A percentile compares a stretch with the other conserved stretches of the same genome.
Conservation (phyloP, 2,113 vertebrate genomes). For the Bombycilla garrulus region DNA sequence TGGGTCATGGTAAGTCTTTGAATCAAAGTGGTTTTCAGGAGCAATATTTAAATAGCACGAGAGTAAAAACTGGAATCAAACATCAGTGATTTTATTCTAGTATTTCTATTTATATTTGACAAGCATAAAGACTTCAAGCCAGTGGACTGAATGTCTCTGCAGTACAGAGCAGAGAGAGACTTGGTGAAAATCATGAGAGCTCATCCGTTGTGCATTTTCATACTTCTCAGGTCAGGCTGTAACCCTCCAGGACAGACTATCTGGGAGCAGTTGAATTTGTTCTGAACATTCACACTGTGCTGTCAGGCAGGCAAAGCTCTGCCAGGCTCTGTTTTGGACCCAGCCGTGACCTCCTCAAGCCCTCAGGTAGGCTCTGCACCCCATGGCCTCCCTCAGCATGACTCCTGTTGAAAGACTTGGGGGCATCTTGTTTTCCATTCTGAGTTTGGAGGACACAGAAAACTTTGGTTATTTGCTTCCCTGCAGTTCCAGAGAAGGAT, state of each 20-base stretch:
- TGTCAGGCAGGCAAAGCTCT: background rate
- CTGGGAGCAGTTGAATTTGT: background rate
- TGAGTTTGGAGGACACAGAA: background rate
- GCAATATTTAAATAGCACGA: background rate
- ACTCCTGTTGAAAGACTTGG: background rate
- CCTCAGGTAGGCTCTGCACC: background rate
- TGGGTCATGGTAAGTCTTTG: background rate
- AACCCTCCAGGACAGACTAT: background rate
- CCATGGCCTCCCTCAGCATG: background rate
- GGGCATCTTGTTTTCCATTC: background rate
- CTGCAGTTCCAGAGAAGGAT: background rate
- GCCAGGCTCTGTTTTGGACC: background rate
- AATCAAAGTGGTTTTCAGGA: background rate
- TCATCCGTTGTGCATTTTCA: background rate
- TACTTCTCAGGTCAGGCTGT: background rate
- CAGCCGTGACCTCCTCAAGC: background rate
- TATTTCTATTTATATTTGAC: background rate
- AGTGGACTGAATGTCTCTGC: background rate
- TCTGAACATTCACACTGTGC: background rate
- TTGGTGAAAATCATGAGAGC: background rate
- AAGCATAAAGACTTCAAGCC: background rate
- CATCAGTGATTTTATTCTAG: background rate
- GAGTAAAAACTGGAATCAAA: background rate
- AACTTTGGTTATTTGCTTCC: background rate
- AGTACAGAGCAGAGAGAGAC: background rate